These are phyloP conservation scores for Habroteleia sp. DNA, from an alignment of 2,888 invertebrate species.

Conservation along the genomic window DNA sequence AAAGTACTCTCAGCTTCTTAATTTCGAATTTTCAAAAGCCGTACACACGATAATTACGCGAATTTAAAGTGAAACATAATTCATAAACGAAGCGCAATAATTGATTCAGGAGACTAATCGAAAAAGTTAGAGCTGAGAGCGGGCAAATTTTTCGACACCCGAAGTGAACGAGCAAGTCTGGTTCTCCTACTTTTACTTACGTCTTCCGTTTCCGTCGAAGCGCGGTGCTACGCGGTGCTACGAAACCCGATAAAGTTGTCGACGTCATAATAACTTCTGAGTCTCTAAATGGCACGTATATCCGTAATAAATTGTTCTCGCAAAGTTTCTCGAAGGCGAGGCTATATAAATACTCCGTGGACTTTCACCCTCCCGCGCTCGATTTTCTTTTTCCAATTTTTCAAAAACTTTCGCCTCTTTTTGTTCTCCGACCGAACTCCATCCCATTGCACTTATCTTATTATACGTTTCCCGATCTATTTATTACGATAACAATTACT, in stretches of 20 bases:
- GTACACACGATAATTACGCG: too few relatives aligned
- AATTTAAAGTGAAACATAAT: too few relatives aligned
- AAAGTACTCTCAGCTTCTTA: too few relatives aligned
- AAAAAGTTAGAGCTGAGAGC: slow-evolving; percentile 43
- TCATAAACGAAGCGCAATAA: slow-evolving; percentile 31
- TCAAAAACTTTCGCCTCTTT: slow-evolving; percentile 54
- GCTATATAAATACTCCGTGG: slow-evolving; percentile 73
- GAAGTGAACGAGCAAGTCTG: slow-evolving; percentile 40
- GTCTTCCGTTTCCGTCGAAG: slow-evolving; percentile 67
- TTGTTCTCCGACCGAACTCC: slow-evolving; percentile 52
- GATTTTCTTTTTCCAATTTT: slow-evolving; percentile 57
- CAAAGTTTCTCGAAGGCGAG: slow-evolving; percentile 73
- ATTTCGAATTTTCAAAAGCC: too few relatives aligned
- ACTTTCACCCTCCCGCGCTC: slow-evolving; percentile 62
- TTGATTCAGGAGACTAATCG: slow-evolving; percentile 55
- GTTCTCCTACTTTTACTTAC: slow-evolving; percentile 62
- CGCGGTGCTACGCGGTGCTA: slow-evolving; percentile 53
- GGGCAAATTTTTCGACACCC: slow-evolving; percentile 54
- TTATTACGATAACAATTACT: slow-evolving; percentile 51
- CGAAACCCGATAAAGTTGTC: slow-evolving; percentile 73
- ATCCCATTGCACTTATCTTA: slow-evolving; percentile 58
- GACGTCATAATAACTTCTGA: slow-evolving; percentile 75
- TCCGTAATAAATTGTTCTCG: slow-evolving; percentile 77
- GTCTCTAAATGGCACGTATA: slow-evolving; percentile 76
- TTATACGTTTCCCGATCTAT: slow-evolving; percentile 38